These are phyloP conservation scores for Linhomoeus sp. DNA, from an alignment of 2,888 invertebrate species.

Conservation along the genomic window DNA sequence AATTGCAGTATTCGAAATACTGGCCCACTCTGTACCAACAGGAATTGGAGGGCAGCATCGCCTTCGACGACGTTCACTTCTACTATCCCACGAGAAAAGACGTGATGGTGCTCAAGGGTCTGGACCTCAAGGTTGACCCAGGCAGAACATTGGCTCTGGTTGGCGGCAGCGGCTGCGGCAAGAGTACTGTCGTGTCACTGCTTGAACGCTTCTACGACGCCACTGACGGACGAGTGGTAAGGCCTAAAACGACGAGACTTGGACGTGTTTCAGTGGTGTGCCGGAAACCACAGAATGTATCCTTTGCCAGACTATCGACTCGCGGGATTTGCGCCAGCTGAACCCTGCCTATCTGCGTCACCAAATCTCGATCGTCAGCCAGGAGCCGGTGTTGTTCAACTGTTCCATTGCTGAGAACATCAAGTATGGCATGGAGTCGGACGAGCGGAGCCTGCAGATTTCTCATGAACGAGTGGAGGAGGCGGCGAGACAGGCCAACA, in stretches of 20 bases:
- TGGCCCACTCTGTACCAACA: background rate
- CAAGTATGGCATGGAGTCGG: conserved; percentile 46
- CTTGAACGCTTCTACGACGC: conserved; percentile 63
- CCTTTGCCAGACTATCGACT: conserved; percentile 14
- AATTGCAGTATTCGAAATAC: no score
- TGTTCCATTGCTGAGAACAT: conserved; percentile 71
- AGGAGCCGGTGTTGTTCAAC: conserved; percentile 73
- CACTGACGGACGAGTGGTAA: conserved; percentile 1
- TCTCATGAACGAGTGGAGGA: background rate
- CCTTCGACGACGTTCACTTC: conserved; percentile 20
- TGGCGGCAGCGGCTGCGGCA: conserved; percentile 62
- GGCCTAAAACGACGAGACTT: no score
- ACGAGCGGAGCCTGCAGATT: no score
- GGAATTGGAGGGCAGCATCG: conserved; percentile 15
- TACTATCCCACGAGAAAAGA: conserved; percentile 19
- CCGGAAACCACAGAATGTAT: no score
- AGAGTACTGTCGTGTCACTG: conserved; percentile 61
- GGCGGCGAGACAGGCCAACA: conserved; percentile 5
- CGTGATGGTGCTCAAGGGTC: conserved; percentile 12
- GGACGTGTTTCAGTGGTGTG: no score
- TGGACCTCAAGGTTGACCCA: conserved; percentile 16
- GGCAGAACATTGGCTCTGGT: conserved; percentile 19
- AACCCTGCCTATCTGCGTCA: conserved; percentile 47
- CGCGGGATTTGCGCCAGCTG: conserved; percentile 41
- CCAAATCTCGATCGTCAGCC: conserved; percentile 67